Evolutionary conservation across 2,888 invertebrate genomes (phyloP).

Genomic region (Pandemis heparana): DNA sequence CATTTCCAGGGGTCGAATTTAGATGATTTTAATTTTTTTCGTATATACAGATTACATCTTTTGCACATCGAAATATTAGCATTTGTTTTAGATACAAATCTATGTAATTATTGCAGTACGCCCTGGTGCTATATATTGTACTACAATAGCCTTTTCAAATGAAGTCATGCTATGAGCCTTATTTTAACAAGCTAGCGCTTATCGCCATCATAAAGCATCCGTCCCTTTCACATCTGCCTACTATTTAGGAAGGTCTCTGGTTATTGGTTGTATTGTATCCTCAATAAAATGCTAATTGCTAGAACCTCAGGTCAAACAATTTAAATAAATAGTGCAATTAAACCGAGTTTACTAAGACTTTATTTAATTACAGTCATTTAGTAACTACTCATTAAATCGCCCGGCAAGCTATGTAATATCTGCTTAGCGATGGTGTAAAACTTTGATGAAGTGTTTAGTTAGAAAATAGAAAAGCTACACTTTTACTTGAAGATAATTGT

Average conservation of each 20-base stretch:
- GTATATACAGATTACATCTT: background rate
- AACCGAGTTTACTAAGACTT: background rate
- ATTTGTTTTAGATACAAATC: background rate
- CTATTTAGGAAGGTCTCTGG: background rate
- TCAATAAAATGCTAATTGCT: background rate
- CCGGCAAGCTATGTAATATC: background rate
- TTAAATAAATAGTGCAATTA: slow-evolving; percentile 3
- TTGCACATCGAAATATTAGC: background rate
- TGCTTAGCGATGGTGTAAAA: background rate
- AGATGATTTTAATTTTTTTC: no score
- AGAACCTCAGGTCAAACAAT: background rate
- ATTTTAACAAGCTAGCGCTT: background rate
- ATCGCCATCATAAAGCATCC: background rate
- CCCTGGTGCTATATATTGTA: background rate
- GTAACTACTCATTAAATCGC: background rate
- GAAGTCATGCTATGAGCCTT: background rate
- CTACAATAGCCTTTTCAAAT: background rate
- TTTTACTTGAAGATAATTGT: background rate
- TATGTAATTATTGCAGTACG: no score
- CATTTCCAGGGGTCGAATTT: no score
- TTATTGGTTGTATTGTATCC: background rate
- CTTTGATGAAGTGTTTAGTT: background rate
- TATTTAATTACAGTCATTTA: background rate
- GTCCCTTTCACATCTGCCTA: background rate
- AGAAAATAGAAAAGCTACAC: background rate